Evolutionary conservation across 2,888 invertebrate species (phyloP).

Genomic region (Limenitis camilla): DNA sequence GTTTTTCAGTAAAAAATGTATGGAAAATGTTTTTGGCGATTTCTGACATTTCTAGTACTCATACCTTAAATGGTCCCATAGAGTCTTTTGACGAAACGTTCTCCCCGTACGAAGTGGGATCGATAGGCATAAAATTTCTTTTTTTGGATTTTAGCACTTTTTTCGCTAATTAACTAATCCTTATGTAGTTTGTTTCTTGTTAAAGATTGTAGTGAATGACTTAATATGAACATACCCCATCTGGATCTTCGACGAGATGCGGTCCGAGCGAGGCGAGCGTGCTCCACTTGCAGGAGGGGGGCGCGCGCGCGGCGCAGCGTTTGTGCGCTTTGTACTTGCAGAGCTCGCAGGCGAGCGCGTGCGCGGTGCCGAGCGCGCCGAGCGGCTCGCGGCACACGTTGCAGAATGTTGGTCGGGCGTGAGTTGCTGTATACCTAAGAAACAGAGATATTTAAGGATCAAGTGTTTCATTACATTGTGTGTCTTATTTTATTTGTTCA

Average conservation of each 20-base stretch:
- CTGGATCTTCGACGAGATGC: slow-evolving; percentile 93
- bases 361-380: slow-evolving; percentile 91
- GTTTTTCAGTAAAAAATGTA: no score
- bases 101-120: no score
- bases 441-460: not conserved
- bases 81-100: no score
- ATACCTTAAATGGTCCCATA: no score
- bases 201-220: no score
- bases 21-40: no score
- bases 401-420: slow-evolving; percentile 96
- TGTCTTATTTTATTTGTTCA: not conserved
- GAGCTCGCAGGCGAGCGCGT: slow-evolving; percentile 96
- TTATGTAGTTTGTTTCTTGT: no score
- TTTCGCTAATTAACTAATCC: no score
- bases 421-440: slow-evolving; percentile 87
- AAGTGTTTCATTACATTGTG: not conserved
- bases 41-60: no score
- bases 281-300: slow-evolving; percentile 98
- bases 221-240: slow-evolving; percentile 91
- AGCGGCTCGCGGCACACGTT: slow-evolving; percentile 97
- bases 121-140: no score
- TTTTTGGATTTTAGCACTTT: no score
- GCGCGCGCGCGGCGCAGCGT: slow-evolving; percentile 92
- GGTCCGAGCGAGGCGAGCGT: slow-evolving; percentile 96
- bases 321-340: slow-evolving; percentile 99